Evolutionary conservation across 2,797 vertebrate genomes (phyloP), one percentile per base, ranked within the genome.

Genomic region (Acestrorhynchus altus): DNA sequence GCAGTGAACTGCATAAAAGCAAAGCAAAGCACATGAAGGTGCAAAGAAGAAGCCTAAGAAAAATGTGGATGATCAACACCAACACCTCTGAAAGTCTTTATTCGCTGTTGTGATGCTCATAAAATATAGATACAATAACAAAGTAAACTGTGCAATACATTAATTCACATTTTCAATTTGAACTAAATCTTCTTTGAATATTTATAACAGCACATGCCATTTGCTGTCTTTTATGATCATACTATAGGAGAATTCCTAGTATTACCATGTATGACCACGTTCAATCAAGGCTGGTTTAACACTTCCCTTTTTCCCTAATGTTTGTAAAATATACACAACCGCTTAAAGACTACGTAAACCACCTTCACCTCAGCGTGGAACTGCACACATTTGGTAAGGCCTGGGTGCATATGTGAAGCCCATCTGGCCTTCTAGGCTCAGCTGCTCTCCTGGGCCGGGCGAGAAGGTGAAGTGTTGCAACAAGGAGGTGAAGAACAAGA

Each of bases 391-490:
- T 16, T 54, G 49, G 75, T 67, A 85, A 0, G 79, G 64, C 28
- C n/a, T 22, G 15, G 86, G 84, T 47, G 73, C 65, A 42, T 77
- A 78, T n/a, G 82, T 78, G 52, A 83, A 63, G 31, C 66, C 77
- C 52, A 82, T 10, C 77, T 77, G 66, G 4, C 79, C 73, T 24
- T 85, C 74, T 64, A 87, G 26, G 12, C 56, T 72, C 16, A 66
- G 72, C 44, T 86, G 79, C 15, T 79, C 81, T 68, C 84, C 86
- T 31, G 83, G 81, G 56, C 75, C 52, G 24, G 82, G 73, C 42
- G 77, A 72, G 54, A 88, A n/a, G 1, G 54, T 78, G 72, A 87
- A 89, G 22, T 63, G 80, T 77, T 89, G 87, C 31, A 87, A 72
- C 22, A 87, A 44, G n/a, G 85, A 78, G 24, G 85, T 81, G 71